phyloP scores from a whole-genome alignment of 2,888 invertebrate genomes.

The Nymphalis c-album region DNA sequence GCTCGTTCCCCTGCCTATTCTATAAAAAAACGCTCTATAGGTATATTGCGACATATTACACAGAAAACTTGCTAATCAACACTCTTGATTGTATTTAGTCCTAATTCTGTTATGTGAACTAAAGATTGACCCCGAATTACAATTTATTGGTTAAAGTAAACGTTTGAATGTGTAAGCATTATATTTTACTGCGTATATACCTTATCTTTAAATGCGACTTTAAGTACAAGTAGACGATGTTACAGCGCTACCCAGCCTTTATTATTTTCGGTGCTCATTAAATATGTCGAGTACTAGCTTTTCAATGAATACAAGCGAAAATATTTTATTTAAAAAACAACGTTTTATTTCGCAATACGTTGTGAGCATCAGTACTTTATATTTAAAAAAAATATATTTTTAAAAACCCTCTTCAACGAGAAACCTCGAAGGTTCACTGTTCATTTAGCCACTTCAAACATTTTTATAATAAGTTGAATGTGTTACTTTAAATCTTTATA shows the following conservation, averaged over 20 bases:
- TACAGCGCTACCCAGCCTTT: slow-evolving; percentile 8
- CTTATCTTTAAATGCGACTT: background rate
- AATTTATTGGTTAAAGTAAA: background rate
- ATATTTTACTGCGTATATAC: background rate
- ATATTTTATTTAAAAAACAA: slow-evolving; percentile 20
- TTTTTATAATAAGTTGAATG: background rate
- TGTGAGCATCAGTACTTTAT: background rate
- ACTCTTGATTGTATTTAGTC: too few species aligned
- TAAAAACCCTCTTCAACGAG: slow-evolving; percentile 2
- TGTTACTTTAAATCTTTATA: slow-evolving; percentile 9
- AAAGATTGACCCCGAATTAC: too few species aligned
- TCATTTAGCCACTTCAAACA: slow-evolving; percentile 6
- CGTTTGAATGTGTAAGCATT: background rate
- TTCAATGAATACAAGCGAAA: slow-evolving; percentile 23
- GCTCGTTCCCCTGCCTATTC: too few species aligned
- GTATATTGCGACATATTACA: too few species aligned
- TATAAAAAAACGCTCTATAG: too few species aligned
- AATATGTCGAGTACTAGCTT: slow-evolving; percentile 25
- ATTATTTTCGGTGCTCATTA: slow-evolving; percentile 28
- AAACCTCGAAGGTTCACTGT: slow-evolving; percentile 13
- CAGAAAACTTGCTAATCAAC: too few species aligned
- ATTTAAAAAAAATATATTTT: background rate
- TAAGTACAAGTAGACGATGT: background rate
- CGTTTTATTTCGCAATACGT: slow-evolving; percentile 1
- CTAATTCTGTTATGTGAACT: too few species aligned